Evolutionary conservation across 2,888 invertebrate genomes (phyloP), one percentile per base, ranked within the genome.

Genomic region (Ecliptopera silaceata): DNA sequence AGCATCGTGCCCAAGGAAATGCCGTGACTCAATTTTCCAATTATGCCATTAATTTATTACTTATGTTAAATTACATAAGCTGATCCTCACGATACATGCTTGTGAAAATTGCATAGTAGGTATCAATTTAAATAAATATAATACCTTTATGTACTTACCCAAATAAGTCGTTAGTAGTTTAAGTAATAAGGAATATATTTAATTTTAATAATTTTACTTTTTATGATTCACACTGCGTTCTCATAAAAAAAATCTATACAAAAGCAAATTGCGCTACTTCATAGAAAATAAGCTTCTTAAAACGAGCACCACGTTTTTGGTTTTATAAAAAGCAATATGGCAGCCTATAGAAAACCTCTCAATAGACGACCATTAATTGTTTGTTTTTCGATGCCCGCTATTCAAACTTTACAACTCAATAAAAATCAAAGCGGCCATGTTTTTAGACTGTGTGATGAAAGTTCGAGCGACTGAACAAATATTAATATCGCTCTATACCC

Each of bases 271-370:
- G n/a, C n/a, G n/a, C 13, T 12, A 3, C 15, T 36, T 15, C 15
- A 36, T 36, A 3, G 15, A 36, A 36, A 26, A 10, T 10, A 13
- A 34, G 12, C 8, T 38, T 6, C 15, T 2, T 17, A 8, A 17
- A 15, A 38, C 15, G 13, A 1, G 6, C 15, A 15, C 26, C 12
- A 2, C 20, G 18, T n/a, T 39, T 13, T 11, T 11, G 38, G n/a
- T 13, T 42, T 26, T 13, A 6, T 8, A 10, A 48, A 54, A 48
- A 43, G 55, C 55, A 55, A 54, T 46, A 53, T 48, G 20, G 18
- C n/a, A 43, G n/a, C 17, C 46, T 38, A 55, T 43, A 44, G 51
- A 50, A 12, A 42, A 56, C 15, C 56, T 51, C 63, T 64, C 58
- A 54, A 58, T 51, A 47, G 22, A 12, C 26, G 39, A 38, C 44